phyloP scores from a whole-genome alignment of 2,888 invertebrate species.

The Leptopilina myrica region DNA sequence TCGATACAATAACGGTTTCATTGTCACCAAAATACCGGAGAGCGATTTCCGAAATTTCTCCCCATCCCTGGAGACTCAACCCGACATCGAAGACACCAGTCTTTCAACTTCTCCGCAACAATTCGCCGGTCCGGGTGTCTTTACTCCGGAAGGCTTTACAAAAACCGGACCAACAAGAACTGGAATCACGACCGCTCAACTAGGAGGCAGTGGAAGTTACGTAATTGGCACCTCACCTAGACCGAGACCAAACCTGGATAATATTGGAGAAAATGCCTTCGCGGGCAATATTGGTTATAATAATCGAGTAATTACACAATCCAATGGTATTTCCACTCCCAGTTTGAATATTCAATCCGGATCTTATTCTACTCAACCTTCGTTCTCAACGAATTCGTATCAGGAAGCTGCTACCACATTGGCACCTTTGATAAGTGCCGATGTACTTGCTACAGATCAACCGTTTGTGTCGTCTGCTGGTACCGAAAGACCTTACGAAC shows the following conservation, averaged over 20 bases:
- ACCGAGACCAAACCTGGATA: constrained; percentile 61
- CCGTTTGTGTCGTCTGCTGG: background rate
- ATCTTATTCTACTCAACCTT: constrained; percentile 54
- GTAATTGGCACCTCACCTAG: constrained; percentile 63
- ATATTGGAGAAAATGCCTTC: constrained; percentile 71
- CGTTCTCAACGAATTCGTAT: constrained; percentile 16
- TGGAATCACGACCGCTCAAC: constrained; percentile 69
- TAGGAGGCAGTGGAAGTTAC: constrained; percentile 72
- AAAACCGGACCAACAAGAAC: constrained; percentile 73
- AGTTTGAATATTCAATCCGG: constrained; percentile 51
- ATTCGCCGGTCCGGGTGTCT: constrained; percentile 43
- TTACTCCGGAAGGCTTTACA: constrained; percentile 67
- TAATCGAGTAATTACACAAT: constrained; percentile 48
- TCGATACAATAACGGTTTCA: constrained; percentile 67
- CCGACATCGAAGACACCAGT: constrained; percentile 63
- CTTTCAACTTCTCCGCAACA: constrained; percentile 44
- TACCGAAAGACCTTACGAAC: background rate
- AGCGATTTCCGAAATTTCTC: constrained; percentile 69
- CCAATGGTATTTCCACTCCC: constrained; percentile 41
- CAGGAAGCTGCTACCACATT: constrained; percentile 58
- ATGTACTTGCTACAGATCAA: constrained; percentile 61
- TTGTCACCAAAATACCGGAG: constrained; percentile 68
- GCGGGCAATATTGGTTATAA: constrained; percentile 63
- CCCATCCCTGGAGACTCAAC: constrained; percentile 65
- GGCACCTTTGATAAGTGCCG: constrained; percentile 61